These are phyloP conservation scores for Decapterus maruadsi DNA, from an alignment of 2,797 vertebrate genomes.

Conservation along the genomic window DNA sequence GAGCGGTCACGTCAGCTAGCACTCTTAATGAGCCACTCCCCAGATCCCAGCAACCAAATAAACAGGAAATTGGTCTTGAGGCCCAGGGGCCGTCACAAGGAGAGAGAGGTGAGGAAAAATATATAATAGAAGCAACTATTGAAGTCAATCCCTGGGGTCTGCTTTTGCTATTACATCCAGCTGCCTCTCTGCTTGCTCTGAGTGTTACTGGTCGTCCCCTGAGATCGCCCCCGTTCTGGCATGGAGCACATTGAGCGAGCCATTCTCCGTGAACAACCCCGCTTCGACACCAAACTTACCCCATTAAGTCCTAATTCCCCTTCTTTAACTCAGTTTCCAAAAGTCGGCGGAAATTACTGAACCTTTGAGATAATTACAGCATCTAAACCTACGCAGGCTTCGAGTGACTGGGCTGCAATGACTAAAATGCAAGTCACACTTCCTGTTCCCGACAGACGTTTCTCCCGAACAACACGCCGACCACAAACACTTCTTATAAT, in stretches of 20 bases:
- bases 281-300: slow-evolving; percentile 33
- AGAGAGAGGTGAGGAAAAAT: slow-evolving; percentile 20
- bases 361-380: slow-evolving; percentile 21
- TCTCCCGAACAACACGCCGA: slow-evolving; percentile 9
- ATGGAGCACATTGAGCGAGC: slow-evolving; percentile 27
- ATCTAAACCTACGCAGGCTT: slow-evolving; percentile 8
- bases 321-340: slow-evolving; percentile 31
- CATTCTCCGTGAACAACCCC: slow-evolving; percentile 23
- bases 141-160: slow-evolving; percentile 37
- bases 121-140: slow-evolving; percentile 42
- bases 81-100: background rate
- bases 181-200: slow-evolving; percentile 37
- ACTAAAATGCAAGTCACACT: slow-evolving; percentile 1
- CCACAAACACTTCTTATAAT: slow-evolving; percentile 31
- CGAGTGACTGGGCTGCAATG: slow-evolving; percentile 22
- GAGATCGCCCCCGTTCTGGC: slow-evolving; percentile 47
- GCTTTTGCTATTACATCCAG: slow-evolving; percentile 53
- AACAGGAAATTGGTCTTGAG: background rate
- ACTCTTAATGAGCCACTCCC: background rate
- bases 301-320: slow-evolving; percentile 42
- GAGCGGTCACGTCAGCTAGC: background rate
- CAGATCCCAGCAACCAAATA: background rate
- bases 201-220: slow-evolving; percentile 48
- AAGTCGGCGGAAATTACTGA: slow-evolving; percentile 35
- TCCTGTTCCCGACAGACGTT: background rate